Conservation (phyloP, 2,888 invertebrate species). For the Drosophila silvestris region DNA sequence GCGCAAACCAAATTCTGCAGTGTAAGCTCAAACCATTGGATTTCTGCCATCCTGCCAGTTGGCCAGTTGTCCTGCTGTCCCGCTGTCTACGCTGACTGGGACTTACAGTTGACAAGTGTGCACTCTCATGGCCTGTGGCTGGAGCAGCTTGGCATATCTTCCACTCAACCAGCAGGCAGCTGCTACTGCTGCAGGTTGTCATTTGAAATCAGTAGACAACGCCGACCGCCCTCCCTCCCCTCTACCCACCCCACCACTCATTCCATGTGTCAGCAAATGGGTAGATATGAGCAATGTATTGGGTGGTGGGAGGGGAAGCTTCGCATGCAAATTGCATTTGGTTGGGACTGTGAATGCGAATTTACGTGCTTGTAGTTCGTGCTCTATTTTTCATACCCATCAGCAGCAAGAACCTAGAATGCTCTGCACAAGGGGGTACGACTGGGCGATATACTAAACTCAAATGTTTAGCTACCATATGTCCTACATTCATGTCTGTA, state of each 20-base stretch:
- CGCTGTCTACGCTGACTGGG: slow-evolving; percentile 23
- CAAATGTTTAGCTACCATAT: not conserved
- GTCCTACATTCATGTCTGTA: not conserved
- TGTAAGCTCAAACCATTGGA: slow-evolving; percentile 9
- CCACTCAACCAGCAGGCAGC: slow-evolving; percentile 17
- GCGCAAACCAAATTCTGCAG: slow-evolving; percentile 13
- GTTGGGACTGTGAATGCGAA: slow-evolving; percentile 22
- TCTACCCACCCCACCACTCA: not conserved
- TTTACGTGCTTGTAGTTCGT: slow-evolving; percentile 27
- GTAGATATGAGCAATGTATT: not conserved
- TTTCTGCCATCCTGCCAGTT: slow-evolving; percentile 4
- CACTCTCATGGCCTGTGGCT: slow-evolving; percentile 70
- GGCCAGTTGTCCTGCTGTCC: slow-evolving; percentile 13
- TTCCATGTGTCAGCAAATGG: not conserved
- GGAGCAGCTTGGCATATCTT: slow-evolving; percentile 60
- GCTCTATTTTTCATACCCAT: slow-evolving; percentile 54
- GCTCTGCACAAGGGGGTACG: not conserved
- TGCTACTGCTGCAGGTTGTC: slow-evolving; percentile 60
- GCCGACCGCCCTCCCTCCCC: slow-evolving; percentile 4
- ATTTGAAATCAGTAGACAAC: slow-evolving; percentile 68
- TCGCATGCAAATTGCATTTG: slow-evolving; percentile 51
- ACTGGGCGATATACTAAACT: not conserved
- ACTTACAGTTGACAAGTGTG: slow-evolving; percentile 71
- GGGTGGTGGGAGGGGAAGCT: not conserved
- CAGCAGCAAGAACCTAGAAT: slow-evolving; percentile 22